phyloP scores from a whole-genome alignment of 1,140 invertebrate genomes.

The Calephelis nemesis region DNA sequence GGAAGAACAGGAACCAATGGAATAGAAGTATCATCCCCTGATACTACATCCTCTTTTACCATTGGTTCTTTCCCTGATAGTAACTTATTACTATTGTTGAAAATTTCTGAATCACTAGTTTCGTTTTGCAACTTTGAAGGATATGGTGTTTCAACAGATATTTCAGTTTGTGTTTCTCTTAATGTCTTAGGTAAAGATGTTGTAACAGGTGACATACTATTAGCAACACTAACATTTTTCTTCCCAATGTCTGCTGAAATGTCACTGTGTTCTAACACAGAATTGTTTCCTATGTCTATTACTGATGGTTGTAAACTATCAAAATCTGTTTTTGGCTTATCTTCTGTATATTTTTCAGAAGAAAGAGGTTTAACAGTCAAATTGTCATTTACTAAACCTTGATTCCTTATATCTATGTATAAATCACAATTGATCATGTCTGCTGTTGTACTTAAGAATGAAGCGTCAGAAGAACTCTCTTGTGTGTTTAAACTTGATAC shows the following conservation, averaged over 20 bases:
- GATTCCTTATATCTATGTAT: constrained; percentile 3
- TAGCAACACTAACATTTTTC: not conserved
- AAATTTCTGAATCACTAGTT: not conserved
- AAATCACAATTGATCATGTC: constrained; percentile 29
- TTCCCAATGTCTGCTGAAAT: not conserved
- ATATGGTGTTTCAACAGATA: not conserved
- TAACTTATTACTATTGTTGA: not conserved
- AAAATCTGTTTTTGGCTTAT: not conserved
- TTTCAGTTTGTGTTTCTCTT: too few relatives aligned
- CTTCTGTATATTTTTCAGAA: not conserved
- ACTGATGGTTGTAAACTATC: not conserved
- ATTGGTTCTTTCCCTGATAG: not conserved
- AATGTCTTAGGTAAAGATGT: too few relatives aligned
- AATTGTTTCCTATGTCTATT: not conserved
- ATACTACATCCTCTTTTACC: not conserved
- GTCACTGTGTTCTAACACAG: not conserved
- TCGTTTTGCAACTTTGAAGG: not conserved
- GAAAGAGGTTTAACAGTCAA: not conserved
- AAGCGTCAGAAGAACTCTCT: constrained; percentile 61
- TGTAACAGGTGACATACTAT: not conserved
- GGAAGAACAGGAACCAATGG: not conserved
- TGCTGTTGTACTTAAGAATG: constrained; percentile 54
- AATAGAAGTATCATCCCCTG: not conserved
- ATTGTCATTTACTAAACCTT: constrained; percentile 5
- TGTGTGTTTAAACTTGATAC: constrained; percentile 32